A percentile compares a stretch with the other conserved stretches of the same genome.
Evolutionary conservation across 2,888 invertebrate species (phyloP).

Genomic region (Pristionchus entomophagus): DNA sequence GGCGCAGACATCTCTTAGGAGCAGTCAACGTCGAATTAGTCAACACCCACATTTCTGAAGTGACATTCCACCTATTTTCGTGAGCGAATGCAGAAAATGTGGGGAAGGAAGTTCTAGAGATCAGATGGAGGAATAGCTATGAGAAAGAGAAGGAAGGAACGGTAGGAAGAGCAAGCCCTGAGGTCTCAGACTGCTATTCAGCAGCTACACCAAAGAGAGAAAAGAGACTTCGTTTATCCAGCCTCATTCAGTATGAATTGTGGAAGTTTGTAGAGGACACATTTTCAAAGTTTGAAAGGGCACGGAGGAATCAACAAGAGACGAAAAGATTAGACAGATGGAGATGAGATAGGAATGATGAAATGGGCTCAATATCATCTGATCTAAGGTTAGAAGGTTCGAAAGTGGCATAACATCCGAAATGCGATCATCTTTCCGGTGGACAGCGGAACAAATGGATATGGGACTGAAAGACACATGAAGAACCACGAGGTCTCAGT

Average conservation of each 20-base stretch:
- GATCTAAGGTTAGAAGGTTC: neutral
- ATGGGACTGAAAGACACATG: neutral
- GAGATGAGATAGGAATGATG: neutral
- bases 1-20: no score
- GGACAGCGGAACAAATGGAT: neutral
- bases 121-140: neutral
- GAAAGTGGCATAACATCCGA: neutral
- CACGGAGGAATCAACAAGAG: neutral
- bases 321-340: neutral
- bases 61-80: neutral
- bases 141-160: neutral
- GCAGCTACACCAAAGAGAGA: neutral
- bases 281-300: conserved; percentile 8
- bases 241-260: neutral
- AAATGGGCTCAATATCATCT: no score
- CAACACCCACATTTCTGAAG: neutral
- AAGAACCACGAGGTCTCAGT: neutral
- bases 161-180: neutral
- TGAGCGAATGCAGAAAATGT: neutral
- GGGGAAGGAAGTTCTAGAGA: neutral
- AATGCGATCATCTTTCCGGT: neutral
- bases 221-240: neutral
- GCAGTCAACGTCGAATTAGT: no score
- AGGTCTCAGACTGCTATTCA: neutral
- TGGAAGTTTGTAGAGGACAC: neutral